Evolutionary conservation across 2,888 invertebrate species (phyloP), one percentile per base, ranked within the genome.

Genomic region (Xestobium rufovillosum): DNA sequence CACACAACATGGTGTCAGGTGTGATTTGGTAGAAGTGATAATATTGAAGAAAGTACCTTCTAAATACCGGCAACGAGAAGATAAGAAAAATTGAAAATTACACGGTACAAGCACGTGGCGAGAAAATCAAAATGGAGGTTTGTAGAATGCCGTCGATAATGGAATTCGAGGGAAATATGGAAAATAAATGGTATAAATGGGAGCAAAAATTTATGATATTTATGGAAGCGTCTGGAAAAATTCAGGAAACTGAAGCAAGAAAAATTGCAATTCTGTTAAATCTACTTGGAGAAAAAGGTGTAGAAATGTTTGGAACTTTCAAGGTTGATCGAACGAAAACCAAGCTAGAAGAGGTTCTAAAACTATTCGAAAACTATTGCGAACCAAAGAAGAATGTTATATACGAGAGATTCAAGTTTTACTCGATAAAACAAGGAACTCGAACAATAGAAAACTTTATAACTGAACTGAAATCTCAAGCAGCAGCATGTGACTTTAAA

Each of bases 341-440:
- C 4, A 36, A 4, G 9, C 14, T 25, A 15, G 26, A 37, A 23
- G 31, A 37, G 6, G 31, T 37, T 2, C 19, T 23, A 6, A 3
- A 10, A 9, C 25, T 13, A 31, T 31, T 36, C 25, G 4, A 32
- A 17, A 31, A 17, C 10, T 26, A 37, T 27, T 33, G 26, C 16
- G 11, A 32, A 12, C 37, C 32, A 6, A 37, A 32, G 16, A 25
- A 31, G 12, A 37, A 37, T 11, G n/a, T 37, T 4, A 17, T 37
- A 11, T 37, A 32, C 16, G 37, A 33, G 3, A 2, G 37, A 11
- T 37, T 15, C 15, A 37, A 37, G 15, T 37, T 32, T 26, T 14
- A 32, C 2, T 8, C 14, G 4, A 32, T 25, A 8, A 14, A 13
- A 9, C 31, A 33, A 10, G 26, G 32, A 10, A 25, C n/a, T 17